Percentiles rank a stretch among this genome's conserved stretches.
These are phyloP conservation scores for Carterocephalus palaemon DNA, from an alignment of 2,888 invertebrate genomes.

Conservation along the genomic window DNA sequence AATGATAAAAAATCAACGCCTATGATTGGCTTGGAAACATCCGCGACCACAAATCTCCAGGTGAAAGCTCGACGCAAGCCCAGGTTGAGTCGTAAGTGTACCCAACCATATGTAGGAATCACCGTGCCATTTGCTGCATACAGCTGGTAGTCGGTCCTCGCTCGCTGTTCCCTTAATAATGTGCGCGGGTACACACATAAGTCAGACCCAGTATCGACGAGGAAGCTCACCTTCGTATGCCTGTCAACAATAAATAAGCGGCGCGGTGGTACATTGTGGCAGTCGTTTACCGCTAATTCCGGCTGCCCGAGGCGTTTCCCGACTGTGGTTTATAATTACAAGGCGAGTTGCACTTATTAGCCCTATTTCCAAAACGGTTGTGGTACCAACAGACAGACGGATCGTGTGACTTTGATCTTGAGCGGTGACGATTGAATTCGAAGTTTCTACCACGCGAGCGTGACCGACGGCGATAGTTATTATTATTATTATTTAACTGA, in stretches of 20 bases:
- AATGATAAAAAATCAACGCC: constrained; percentile 23
- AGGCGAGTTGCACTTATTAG: too few relatives aligned
- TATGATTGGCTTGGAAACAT: constrained; percentile 21
- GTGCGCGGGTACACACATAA: constrained; percentile 7
- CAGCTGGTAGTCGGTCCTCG: background rate
- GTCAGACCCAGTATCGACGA: constrained; percentile 2
- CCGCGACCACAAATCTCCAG: constrained; percentile 24
- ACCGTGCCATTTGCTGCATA: background rate
- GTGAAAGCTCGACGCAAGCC: background rate
- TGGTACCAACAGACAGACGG: too few relatives aligned
- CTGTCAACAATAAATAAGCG: background rate
- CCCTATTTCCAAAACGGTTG: too few relatives aligned
- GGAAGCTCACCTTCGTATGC: background rate
- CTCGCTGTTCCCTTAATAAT: background rate
- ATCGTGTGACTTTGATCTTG: too few relatives aligned
- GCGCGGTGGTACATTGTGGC: too few relatives aligned
- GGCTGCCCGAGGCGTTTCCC: too few relatives aligned
- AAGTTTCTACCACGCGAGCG: too few relatives aligned
- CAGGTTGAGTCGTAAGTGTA: background rate
- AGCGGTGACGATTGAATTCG: too few relatives aligned
- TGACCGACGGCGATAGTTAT: too few relatives aligned
- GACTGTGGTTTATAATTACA: too few relatives aligned
- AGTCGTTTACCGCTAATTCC: too few relatives aligned
- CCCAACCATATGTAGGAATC: background rate
- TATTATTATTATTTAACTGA: too few relatives aligned